Base-by-base conservation (phyloP, 1,140 invertebrate species). In the Onthophagus taurus region DNA sequence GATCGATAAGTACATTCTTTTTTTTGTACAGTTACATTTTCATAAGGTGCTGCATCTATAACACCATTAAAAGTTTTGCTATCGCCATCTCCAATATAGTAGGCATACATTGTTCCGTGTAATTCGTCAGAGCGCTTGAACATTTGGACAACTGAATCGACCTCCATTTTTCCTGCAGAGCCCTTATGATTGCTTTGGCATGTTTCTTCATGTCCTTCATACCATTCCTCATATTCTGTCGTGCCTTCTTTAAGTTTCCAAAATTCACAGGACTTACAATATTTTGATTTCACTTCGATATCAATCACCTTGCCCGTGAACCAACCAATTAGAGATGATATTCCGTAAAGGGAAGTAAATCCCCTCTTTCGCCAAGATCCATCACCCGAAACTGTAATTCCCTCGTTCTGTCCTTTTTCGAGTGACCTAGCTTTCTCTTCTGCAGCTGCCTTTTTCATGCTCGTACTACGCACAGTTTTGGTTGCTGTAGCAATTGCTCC, bases 221-320 rank as follows among this genome's bases (percentile, higher is more conserved):
- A 42, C 53, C 51, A 54, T 36, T 33, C 34, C 20, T 45, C 31
- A 29, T 54, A 52, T 24, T 54, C 38, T 19, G 16, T 4, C 1
- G 12, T 45, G 2, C 38, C 31, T 46, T 33, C 38, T 44, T 49
- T 45, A 35, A n/a, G 42, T 42, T 45, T 48, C 48, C 45, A 48
- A 18, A 9, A 23, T 23, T 52, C n/a, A n/a, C n/a, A n/a, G n/a
- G n/a, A n/a, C n/a, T n/a, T n/a, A n/a, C n/a, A n/a, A n/a, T n/a
- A n/a, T n/a, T 33, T 48, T 44, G 45, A 52, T n/a, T 41, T 52
- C 18, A 56, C 44, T 42, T 29, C 33, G 1, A 48, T 24, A 51
- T 60, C 54, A 11, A 60, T 38, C 6, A 60, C 44, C 54, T 55
- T 58, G 16, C 48, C 43, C 3, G 47, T 49, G 38, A 47, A 51